A percentile compares a stretch with the other conserved stretches of the same genome.
Conservation (phyloP, 2,797 vertebrate genomes). For the Streptopelia turtur region DNA sequence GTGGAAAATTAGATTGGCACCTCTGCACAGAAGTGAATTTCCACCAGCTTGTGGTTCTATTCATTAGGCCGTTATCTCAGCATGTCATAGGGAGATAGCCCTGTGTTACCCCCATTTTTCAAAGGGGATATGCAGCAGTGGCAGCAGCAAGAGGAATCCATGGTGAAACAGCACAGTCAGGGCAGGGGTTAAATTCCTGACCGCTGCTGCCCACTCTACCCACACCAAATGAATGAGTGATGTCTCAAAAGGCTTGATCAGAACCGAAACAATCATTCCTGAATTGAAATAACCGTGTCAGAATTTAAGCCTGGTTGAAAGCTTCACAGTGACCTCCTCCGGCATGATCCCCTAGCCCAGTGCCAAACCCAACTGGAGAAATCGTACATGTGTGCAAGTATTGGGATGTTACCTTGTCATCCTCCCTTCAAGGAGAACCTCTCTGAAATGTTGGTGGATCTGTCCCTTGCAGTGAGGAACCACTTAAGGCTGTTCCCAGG, state of each 20-base stretch:
- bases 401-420: background rate
- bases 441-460: background rate
- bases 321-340: background rate
- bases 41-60: background rate
- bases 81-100: background rate
- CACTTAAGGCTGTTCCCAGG: background rate
- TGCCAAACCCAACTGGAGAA: background rate
- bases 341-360: background rate
- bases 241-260: background rate
- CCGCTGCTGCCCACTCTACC: background rate
- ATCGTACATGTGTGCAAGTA: accelerated
- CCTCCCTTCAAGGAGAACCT: background rate
- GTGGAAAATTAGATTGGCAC: constrained; percentile 1
- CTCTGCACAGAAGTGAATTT: background rate
- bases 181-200: background rate
- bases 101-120: background rate
- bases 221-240: background rate
- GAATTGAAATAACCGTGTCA: background rate
- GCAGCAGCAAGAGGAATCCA: background rate
- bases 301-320: background rate
- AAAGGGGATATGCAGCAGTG: background rate
- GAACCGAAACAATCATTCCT: background rate
- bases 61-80: background rate
- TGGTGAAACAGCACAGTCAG: background rate
- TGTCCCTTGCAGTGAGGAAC: background rate